phyloP scores from a whole-genome alignment of 2,888 invertebrate species.

The Germaria angustata region DNA sequence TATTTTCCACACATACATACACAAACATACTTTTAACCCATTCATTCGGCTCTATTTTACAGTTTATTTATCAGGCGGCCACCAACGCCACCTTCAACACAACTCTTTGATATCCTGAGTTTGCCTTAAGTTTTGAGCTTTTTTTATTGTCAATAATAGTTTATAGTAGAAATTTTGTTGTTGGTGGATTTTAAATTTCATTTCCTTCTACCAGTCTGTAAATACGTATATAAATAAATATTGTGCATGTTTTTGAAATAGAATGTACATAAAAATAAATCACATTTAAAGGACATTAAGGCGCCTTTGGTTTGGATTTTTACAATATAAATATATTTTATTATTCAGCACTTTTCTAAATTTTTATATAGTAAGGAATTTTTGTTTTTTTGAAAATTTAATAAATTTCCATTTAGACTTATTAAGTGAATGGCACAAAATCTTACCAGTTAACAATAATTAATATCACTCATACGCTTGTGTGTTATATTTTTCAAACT shows the following conservation, averaged over 20 bases:
- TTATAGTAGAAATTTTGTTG: constrained; percentile 26
- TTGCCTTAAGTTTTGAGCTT: constrained; percentile 38
- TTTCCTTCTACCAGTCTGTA: constrained; percentile 30
- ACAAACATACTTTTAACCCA: not conserved
- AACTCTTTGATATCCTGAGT: constrained; percentile 13
- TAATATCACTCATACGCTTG: constrained; percentile 1
- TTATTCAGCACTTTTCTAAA: not conserved
- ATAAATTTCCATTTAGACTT: too few species aligned
- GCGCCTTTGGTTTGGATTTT: constrained; percentile 75
- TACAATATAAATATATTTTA: constrained; percentile 10
- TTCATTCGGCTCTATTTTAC: not conserved
- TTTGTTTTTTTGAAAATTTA: too few species aligned
- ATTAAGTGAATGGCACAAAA: not conserved
- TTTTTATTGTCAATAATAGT: constrained; percentile 14
- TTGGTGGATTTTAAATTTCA: constrained; percentile 21
- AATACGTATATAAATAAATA: constrained; percentile 48
- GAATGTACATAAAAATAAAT: constrained; percentile 73
- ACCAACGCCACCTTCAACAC: not conserved
- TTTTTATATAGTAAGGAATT: not conserved
- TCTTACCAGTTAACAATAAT: not conserved
- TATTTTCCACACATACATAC: not conserved
- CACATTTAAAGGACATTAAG: constrained; percentile 78
- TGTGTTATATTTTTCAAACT: not conserved
- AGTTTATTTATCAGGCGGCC: not conserved
- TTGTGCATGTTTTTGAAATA: constrained; percentile 50